A percentile compares a stretch with the other conserved stretches of the same genome.
Conservation (phyloP, 2,113 vertebrate species). For the Myrmecophaga tridactyla region DNA sequence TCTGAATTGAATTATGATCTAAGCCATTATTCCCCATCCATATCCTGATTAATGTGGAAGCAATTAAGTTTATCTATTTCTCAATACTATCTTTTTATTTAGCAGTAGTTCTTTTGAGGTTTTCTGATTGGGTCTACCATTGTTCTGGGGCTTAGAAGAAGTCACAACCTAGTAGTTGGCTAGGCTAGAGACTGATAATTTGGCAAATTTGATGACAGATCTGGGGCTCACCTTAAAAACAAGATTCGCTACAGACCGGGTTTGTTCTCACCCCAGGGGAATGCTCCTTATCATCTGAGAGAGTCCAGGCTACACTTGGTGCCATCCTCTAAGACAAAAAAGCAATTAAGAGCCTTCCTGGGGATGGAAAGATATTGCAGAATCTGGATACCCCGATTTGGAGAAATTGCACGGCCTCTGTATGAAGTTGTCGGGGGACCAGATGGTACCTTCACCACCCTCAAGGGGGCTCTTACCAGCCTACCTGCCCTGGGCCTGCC, state of each 20-base stretch:
- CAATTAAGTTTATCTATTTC: neutral
- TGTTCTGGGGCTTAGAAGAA: neutral
- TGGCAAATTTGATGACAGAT: conserved; percentile 23
- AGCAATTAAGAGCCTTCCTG: no score
- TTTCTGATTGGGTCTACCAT: neutral
- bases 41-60: neutral
- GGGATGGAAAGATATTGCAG: no score
- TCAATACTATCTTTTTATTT: neutral
- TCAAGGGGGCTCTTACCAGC: no score
- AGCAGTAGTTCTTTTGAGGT: neutral
- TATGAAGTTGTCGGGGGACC: no score
- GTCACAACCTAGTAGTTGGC: neutral
- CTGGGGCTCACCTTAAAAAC: neutral
- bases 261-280: no score
- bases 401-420: no score
- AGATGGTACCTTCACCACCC: no score
- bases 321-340: no score
- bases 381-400: no score
- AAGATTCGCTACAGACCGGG: neutral
- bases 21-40: neutral
- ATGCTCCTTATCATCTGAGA: no score
- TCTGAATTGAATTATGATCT: neutral
- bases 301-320: no score
- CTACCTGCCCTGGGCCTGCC: no score
- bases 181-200: neutral